Conservation (phyloP, 2,113 vertebrate genomes). For the Ceyx margarethae region DNA sequence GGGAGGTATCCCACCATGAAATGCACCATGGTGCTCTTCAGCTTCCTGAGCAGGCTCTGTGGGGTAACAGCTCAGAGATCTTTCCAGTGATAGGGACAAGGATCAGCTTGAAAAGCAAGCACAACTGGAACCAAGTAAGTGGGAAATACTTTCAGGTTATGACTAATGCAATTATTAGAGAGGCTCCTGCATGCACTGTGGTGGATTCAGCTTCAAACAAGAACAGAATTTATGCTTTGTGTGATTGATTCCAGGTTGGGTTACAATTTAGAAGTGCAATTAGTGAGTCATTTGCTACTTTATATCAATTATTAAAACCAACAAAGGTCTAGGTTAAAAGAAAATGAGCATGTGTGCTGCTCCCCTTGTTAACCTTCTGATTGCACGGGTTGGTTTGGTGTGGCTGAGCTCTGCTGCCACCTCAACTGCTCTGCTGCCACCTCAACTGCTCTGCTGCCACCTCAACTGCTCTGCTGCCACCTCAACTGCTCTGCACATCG, state of each 20-base stretch:
- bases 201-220: conserved; percentile 30
- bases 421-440: too few species aligned
- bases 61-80: not conserved
- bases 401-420: not conserved
- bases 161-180: conserved; percentile 54
- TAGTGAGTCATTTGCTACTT: conserved; percentile 58
- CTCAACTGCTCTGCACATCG: not conserved
- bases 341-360: not conserved
- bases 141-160: conserved; percentile 44
- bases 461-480: too few species aligned
- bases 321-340: conserved; percentile 41
- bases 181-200: not conserved
- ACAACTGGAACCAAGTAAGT: conserved; percentile 30
- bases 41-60: not conserved
- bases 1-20: not conserved
- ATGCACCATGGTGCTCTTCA: not conserved
- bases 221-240: conserved; percentile 23
- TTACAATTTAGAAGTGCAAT: conserved; percentile 46
- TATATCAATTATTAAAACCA: conserved; percentile 57
- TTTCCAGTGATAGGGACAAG: not conserved
- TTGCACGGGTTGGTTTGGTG: not conserved
- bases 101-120: conserved; percentile 30
- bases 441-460: too few species aligned
- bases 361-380: not conserved
- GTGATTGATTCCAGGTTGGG: conserved; percentile 56